Evolutionary conservation across 2,888 invertebrate species (phyloP).

Genomic region (Smittia aterrima): DNA sequence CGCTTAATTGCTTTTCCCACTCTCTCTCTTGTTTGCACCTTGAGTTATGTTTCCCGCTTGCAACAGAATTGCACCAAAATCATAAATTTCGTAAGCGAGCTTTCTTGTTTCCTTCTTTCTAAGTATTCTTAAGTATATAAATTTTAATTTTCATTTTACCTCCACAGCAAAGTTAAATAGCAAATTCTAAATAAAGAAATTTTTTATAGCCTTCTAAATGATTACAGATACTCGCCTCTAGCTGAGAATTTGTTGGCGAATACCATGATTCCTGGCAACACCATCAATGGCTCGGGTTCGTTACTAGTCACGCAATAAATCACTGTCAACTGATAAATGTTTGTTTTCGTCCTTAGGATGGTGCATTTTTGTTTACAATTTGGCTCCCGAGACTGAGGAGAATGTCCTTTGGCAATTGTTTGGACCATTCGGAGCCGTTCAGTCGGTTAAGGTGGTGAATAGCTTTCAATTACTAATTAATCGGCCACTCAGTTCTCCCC

Average conservation of each 20-base stretch:
- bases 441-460: conserved; percentile 93
- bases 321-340: no score
- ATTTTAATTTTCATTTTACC: not conserved
- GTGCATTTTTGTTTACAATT: conserved; percentile 89
- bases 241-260: conserved; percentile 75
- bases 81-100: no score
- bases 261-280: conserved; percentile 73
- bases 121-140: not conserved
- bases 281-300: conserved; percentile 68
- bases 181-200: conserved; percentile 27
- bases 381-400: conserved; percentile 94
- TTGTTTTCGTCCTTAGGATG: conserved; percentile 56
- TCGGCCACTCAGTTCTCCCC: not conserved
- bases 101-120: not conserved
- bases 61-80: no score
- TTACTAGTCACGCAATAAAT: no score
- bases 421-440: conserved; percentile 96
- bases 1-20: no score
- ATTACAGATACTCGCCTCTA: conserved; percentile 75
- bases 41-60: no score
- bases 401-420: conserved; percentile 95
- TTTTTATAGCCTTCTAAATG: conserved; percentile 35
- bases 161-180: conserved; percentile 37
- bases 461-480: conserved; percentile 53
- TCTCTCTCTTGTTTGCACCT: no score